Evolutionary conservation across 2,113 vertebrate genomes (phyloP), one percentile per base, ranked within the genome.

Genomic region (Apodemus sylvaticus): DNA sequence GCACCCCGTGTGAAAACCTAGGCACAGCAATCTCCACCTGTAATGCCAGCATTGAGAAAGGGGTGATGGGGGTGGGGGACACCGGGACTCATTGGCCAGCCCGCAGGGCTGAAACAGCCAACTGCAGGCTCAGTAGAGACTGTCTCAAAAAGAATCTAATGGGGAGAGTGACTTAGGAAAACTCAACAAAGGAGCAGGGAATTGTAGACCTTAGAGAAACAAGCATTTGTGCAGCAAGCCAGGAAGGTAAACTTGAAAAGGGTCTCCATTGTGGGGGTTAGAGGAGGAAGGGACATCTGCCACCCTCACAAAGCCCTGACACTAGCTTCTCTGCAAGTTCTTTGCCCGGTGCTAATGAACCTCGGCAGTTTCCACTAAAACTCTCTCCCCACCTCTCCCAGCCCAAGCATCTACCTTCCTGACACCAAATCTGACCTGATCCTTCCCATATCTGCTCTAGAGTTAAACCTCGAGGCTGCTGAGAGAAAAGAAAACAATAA

Each of bases 141-240:
- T 53, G 66, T 34, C 34, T 53, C 11, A 26, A 42, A 85, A 60
- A 45, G 34, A 45, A 20, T 3, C 11, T 85, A 86, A 45, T 9
- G 58, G 7, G 24, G 4, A 1, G 42, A 45, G 5, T 53, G 17
- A 86, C 0, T 3, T 2, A 66, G n/a, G 60, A 48, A 36, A 29
- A 22, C 31, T 0, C 68, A 53, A 81, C 39, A 13, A 8, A 26
- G 3, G 8, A 62, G 8, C 11, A 26, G 12, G 29, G 11, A 19
- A 4, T 19, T 4, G 0, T 1, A 24, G 60, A 36, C 89, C 20
- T 0, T 4, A 14, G 48, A 66, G 42, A 55, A 7, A 4, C 0
- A 0, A 12, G 26, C 19, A 26, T 31, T 48, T 53, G 60, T 20
- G 6, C 0, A 64, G n/a, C 26, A 58, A 20, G 58, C 11, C 55